Evolutionary conservation across 92 coral and sea anemone genomes (phyloP), one percentile per base, ranked within the genome.

Genomic region (Paragorgia papillata): DNA sequence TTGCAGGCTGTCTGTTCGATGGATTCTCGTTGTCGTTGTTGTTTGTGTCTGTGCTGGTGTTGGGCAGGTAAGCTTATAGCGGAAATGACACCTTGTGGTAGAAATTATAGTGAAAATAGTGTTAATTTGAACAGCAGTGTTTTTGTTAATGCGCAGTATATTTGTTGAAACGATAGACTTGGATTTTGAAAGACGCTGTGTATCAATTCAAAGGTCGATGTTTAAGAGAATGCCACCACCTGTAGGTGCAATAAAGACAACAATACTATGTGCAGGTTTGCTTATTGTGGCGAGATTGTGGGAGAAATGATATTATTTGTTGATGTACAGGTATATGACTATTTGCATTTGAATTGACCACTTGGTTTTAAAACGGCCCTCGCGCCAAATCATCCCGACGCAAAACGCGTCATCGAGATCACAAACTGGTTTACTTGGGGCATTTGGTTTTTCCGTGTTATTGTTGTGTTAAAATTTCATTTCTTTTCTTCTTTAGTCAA

Each of bases 61-160:
- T 27, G 9, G 19, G 24, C 34, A n/a, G 68, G 68, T 62, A 62
- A 25, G 65, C 33, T 59, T 30, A 21, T 31, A 58, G 32, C 64
- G 27, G 9, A 58, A 58, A 58, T 27, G n/a, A 58, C 34, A 24
- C 64, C 10, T 7, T 19, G 14, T 58, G n/a, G 32, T 58, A 21
- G 17, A 58, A 21, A 27, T 21, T 27, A 3, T 13, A 60, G 37
- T 28, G 39, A 10, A n/a, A 27, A 62, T 1, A 31, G 10, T 37
- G 4, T 31, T 37, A 27, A 62, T 62, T 62, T 62, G 39, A 62
- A 62, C n/a, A n/a, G n/a, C n/a, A n/a, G n/a, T n/a, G n/a, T n/a
- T n/a, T n/a, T n/a, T n/a, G n/a, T n/a, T n/a, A n/a, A n/a, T n/a
- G n/a, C n/a, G n/a, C n/a, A n/a, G n/a, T n/a, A n/a, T n/a, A n/a